phyloP scores from a whole-genome alignment of 2,113 vertebrate species.

The Strix aluco region DNA sequence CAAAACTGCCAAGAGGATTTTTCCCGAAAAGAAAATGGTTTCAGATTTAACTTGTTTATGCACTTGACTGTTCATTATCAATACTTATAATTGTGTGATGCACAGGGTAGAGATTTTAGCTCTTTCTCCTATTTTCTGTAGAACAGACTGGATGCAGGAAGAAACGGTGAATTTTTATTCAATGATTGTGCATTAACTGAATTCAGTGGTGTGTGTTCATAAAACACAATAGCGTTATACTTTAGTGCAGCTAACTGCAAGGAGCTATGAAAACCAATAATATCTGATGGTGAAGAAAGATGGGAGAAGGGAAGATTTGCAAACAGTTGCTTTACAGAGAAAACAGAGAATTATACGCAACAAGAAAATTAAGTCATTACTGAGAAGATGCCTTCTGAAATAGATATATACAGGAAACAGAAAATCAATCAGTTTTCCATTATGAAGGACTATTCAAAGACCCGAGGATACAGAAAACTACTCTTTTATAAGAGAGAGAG shows the following conservation, averaged over 20 bases:
- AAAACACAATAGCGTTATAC: not conserved
- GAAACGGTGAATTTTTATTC: not conserved
- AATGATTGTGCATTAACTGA: not conserved
- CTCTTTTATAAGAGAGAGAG: not conserved
- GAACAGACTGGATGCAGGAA: not conserved
- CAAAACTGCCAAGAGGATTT: not conserved
- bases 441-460: not conserved
- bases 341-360: not conserved
- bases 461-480: not conserved
- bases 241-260: not conserved
- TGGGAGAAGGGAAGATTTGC: not conserved
- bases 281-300: not conserved
- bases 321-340: not conserved
- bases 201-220: not conserved
- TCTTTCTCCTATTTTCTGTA: not conserved
- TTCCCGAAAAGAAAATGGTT: not conserved
- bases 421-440: constrained; percentile 11
- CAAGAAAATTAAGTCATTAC: constrained; percentile 33
- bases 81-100: not conserved
- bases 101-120: not conserved
- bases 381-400: constrained; percentile 11
- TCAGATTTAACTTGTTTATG: not conserved
- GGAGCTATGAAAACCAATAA: not conserved
- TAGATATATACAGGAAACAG: not conserved
- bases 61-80: not conserved